These are phyloP conservation scores for Halesus radiatus DNA, from an alignment of 1,140 invertebrate species.

Conservation along the genomic window DNA sequence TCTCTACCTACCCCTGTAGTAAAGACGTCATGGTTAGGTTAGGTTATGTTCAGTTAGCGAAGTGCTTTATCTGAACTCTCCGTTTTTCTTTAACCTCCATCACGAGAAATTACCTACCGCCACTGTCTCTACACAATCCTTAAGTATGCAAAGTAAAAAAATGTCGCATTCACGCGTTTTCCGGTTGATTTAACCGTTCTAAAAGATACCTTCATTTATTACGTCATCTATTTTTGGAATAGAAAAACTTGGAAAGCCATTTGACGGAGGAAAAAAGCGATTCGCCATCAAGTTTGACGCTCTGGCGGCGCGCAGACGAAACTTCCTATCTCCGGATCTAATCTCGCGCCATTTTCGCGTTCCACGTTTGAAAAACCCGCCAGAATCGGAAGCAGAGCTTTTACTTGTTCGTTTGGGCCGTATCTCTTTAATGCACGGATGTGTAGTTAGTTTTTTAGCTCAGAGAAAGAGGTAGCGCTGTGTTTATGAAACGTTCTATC, in stretches of 20 bases:
- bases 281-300: conserved; percentile 19
- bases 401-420: background rate
- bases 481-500: too few relatives aligned
- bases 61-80: too few relatives aligned
- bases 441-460: too few relatives aligned
- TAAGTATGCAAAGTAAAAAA: too few relatives aligned
- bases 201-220: background rate
- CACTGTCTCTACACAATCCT: too few relatives aligned
- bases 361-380: conserved; percentile 17
- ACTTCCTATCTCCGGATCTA: conserved; percentile 25
- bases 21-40: too few relatives aligned
- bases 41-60: too few relatives aligned
- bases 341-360: conserved; percentile 29
- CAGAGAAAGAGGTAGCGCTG: too few relatives aligned
- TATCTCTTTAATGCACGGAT: too few relatives aligned
- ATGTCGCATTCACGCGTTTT: background rate
- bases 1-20: too few relatives aligned
- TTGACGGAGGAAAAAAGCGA: conserved; percentile 12
- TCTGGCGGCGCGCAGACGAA: conserved; percentile 17
- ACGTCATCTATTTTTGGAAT: background rate
- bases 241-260: conserved; percentile 19
- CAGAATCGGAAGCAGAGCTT: conserved; percentile 3
- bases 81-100: too few relatives aligned
- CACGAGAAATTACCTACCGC: too few relatives aligned
- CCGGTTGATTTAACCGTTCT: background rate